Base-by-base conservation (phyloP, 2,888 invertebrate species). In the Eilema sororculum region DNA sequence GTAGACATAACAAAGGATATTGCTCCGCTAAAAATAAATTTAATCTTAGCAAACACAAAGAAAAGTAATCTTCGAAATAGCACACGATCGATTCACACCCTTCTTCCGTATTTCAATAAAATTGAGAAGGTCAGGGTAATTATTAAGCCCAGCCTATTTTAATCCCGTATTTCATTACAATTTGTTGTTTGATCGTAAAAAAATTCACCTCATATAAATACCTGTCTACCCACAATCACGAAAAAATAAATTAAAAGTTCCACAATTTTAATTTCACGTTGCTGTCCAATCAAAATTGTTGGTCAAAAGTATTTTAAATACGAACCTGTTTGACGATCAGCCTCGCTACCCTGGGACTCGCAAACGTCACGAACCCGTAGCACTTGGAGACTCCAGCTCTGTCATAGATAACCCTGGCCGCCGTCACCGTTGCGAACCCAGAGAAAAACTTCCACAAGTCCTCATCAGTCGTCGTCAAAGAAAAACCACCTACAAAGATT, bases 401-500 rank as follows among this genome's bases (percentile, higher is more conserved):
- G 91, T 99, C 99, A 84, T 98, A 97, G 79, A 99, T 99, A 80
- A 99, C 99, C 95, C 99, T 98, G 67, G 98, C 98, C 63, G 98
- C 98, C 81, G 97, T 98, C 56, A 98, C 98, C 67, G 98, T 97
- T 67, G 99, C 98, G 86, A 98, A 98, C 65, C 97, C 96, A 75
- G 98, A 98, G 92, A 99, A 99, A 78, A 99, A 97, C 90, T 98
- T 97, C 93, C 98, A 97, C 78, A 99, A 94, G 89, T 99, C 99
- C 68, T 97, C 97, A 93, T 99, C 99, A 65, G 98, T 98, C 62
- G 99, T 99, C 87, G 98, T 98, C 85, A 98, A 97, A 70, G 99
- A 98, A 86, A 99, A 99, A 30, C 99, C 99, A 71, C 99, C 99
- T 67, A 99, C 99, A 93, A 99, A 99, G 86, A 99, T 98, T 85